Evolutionary conservation across 2,888 invertebrate genomes (phyloP).

Genomic region (Torymus aiolomorphi): DNA sequence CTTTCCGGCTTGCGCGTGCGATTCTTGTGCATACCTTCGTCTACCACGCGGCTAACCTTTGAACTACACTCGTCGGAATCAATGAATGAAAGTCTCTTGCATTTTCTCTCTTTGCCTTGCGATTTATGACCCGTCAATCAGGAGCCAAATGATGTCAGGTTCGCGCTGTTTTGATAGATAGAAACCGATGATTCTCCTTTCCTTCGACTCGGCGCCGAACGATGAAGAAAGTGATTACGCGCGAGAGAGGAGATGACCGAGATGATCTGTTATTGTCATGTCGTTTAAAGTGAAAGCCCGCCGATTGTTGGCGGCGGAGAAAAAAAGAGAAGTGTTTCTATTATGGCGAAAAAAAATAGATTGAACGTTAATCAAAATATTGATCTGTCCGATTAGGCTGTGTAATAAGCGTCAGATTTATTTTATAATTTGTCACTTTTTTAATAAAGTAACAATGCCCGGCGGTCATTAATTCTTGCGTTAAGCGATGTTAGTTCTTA

Average conservation of each 20-base stretch:
- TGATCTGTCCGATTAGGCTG: neutral
- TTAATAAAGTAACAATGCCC: neutral
- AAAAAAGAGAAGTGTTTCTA: neutral
- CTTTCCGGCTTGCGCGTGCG: neutral
- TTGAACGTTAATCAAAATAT: constrained; percentile 18
- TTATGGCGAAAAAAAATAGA: too few species aligned
- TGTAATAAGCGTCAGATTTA: neutral
- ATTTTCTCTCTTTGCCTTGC: constrained; percentile 22
- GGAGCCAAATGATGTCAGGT: constrained; percentile 24
- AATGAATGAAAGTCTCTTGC: constrained; percentile 29
- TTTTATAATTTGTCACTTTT: neutral
- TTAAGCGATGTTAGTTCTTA: constrained; percentile 5
- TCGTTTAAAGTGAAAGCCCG: constrained; percentile 37
- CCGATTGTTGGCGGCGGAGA: constrained; percentile 1
- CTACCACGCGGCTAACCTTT: constrained; percentile 5
- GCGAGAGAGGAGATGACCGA: constrained; percentile 5
- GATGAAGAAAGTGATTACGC: constrained; percentile 8
- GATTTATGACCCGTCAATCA: constrained; percentile 34
- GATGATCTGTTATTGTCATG: constrained; percentile 28
- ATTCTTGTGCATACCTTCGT: neutral
- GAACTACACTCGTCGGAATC: constrained; percentile 28
- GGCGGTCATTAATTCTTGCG: neutral
- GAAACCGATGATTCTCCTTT: constrained; percentile 15
- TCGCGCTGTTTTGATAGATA: constrained; percentile 18
- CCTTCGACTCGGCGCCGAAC: neutral